These are phyloP conservation scores for Periophthalmus magnuspinnatus DNA, from an alignment of 2,797 vertebrate species.

Conservation along the genomic window DNA sequence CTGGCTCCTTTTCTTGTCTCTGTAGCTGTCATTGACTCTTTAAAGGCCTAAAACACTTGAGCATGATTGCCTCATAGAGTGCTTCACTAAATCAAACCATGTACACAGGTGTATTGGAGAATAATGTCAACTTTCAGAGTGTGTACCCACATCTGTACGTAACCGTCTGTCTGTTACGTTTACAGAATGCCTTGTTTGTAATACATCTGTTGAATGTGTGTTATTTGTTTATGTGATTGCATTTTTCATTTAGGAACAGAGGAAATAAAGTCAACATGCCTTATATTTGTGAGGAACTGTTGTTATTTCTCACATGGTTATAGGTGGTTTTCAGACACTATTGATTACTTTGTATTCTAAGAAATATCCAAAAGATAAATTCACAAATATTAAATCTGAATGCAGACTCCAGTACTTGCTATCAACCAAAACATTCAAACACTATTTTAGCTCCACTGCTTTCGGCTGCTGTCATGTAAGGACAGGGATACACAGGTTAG, in stretches of 20 bases:
- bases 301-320: not conserved
- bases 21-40: constrained; percentile 41
- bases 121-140: constrained; percentile 25
- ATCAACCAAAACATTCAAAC: no score
- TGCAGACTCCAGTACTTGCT: no score
- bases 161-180: constrained; percentile 36
- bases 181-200: constrained; percentile 52
- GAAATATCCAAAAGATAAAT: no score
- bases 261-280: constrained; percentile 75
- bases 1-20: constrained; percentile 54
- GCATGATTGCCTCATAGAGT: constrained; percentile 44
- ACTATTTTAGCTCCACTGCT: no score
- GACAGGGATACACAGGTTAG: no score
- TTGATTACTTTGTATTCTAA: no score
- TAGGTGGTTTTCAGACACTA: no score
- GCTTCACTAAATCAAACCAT: constrained; percentile 33
- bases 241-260: constrained; percentile 67
- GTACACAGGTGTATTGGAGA: constrained; percentile 35
- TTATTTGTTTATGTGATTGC: constrained; percentile 53
- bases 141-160: constrained; percentile 38
- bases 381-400: no score
- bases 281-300: constrained; percentile 45
- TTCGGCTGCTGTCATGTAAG: no score
- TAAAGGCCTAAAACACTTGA: constrained; percentile 40
- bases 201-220: constrained; percentile 45